Percentiles rank a stretch among this genome's conserved stretches.
These are phyloP conservation scores for Xanthorhoe spadicearia DNA, from an alignment of 2,888 invertebrate genomes.

Conservation along the genomic window DNA sequence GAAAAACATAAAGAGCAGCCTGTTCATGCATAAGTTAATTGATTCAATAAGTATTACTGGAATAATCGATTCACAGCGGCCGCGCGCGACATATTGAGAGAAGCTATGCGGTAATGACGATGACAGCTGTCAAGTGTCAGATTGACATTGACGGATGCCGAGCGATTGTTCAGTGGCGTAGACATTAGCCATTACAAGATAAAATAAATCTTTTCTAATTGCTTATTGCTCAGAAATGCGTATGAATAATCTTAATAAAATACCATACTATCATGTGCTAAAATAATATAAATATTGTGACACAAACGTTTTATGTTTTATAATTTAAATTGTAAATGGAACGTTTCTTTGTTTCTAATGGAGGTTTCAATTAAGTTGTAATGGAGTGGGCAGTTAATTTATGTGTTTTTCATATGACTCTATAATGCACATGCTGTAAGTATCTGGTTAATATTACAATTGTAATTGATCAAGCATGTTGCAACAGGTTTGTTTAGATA, in stretches of 20 bases:
- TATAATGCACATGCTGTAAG: constrained; percentile 11
- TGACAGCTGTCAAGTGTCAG: constrained; percentile 42
- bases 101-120: constrained; percentile 35
- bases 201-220: constrained; percentile 17
- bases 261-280: background rate
- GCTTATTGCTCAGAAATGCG: constrained; percentile 1
- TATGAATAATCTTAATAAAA: background rate
- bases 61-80: constrained; percentile 29
- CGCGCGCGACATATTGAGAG: constrained; percentile 28
- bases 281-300: background rate
- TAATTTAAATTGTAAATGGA: background rate
- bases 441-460: constrained; percentile 11
- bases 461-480: constrained; percentile 11
- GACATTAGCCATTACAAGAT: constrained; percentile 16
- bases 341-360: constrained; percentile 18
- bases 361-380: constrained; percentile 22
- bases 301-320: background rate
- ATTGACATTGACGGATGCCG: constrained; percentile 40
- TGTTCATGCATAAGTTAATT: constrained; percentile 41
- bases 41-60: constrained; percentile 35
- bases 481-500: constrained; percentile 1
- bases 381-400: constrained; percentile 26
- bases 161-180: constrained; percentile 22
- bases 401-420: constrained; percentile 28
- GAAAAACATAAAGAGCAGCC: constrained; percentile 37